Evolutionary conservation across 2,888 invertebrate genomes (phyloP).

Genomic region (Cryptus viduatorius): DNA sequence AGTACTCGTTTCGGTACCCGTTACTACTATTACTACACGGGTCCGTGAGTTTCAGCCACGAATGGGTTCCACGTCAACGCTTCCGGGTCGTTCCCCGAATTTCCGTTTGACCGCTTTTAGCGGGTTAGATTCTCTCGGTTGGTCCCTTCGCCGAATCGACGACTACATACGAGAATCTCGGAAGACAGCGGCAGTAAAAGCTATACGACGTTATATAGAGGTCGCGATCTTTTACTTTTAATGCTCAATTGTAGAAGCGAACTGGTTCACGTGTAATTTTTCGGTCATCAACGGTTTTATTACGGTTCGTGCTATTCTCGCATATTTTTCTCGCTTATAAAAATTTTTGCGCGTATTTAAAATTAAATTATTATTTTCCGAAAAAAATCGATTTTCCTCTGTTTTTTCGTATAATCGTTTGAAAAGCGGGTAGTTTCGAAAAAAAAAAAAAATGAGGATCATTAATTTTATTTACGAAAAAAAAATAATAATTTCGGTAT

Average conservation of each 20-base stretch:
- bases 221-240: slow-evolving; percentile 57
- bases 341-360: too few species aligned
- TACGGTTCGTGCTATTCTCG: too few species aligned
- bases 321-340: too few species aligned
- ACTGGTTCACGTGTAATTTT: not conserved
- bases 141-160: slow-evolving; percentile 34
- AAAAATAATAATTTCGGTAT: too few species aligned
- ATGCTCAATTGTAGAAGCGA: slow-evolving; percentile 45
- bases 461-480: too few species aligned
- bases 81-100: slow-evolving; percentile 65
- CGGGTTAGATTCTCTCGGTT: slow-evolving; percentile 50
- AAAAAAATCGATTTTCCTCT: too few species aligned
- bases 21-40: slow-evolving; percentile 55
- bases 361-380: too few species aligned
- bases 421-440: too few species aligned
- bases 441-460: too few species aligned
- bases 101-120: slow-evolving; percentile 67
- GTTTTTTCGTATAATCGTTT: too few species aligned
- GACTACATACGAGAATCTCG: slow-evolving; percentile 20
- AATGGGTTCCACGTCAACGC: slow-evolving; percentile 68
- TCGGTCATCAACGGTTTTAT: too few species aligned
- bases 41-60: slow-evolving; percentile 60
- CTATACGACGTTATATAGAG: slow-evolving; percentile 33
- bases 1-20: slow-evolving; percentile 51
- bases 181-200: slow-evolving; percentile 53